Evolutionary conservation across 1,140 invertebrate species (phyloP), one percentile per base, ranked within the genome.

Genomic region (Drosophila kurseongensis): DNA sequence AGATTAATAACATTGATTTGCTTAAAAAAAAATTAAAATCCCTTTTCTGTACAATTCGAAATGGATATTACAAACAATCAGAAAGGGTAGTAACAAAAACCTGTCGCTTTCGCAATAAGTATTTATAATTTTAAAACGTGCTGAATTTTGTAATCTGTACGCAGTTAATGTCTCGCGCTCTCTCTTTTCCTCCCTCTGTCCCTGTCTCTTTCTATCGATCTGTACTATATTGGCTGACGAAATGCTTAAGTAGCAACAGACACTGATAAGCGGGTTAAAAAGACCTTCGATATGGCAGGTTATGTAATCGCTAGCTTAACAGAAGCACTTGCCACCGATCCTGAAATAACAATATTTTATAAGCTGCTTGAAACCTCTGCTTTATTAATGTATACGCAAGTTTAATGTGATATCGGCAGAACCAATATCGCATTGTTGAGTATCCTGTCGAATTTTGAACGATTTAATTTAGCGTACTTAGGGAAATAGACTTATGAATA

Each of bases 101-200:
- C 13, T 29, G n/a, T 38, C 23, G 44, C 32, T 38, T 59, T 23
- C 29, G 56, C 56, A 45, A 48, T 59, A 59, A 48, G 14, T 38
- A 38, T 36, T 55, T 55, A 45, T 63, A 55, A 55, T 55, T 63
- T 13, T 12, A 61, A 61, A 62, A 62, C 59, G 38, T 54, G 48
- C 38, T 29, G 27, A 55, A 45, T 63, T 63, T 55, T 44, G 60
- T 55, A 63, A 55, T 63, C 50, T 35, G 50, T 14, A 16, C 14
- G 45, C 60, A 42, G 35, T 54, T 27, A 14, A 35, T 54, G 48
- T 12, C 40, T 42, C 14, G 5, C 16, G 4, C 36, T 23, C 14
- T 32, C 27, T 2, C 23, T 48, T 13, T 14, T 23, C 1, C 36
- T 14, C 23, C 35, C 16, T 13, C 1, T n/a, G 7, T 56, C 4